Evolutionary conservation across 2,797 vertebrate species (phyloP), one percentile per base, ranked within the genome.

Genomic region (Xiphorhynchus erythropygius): DNA sequence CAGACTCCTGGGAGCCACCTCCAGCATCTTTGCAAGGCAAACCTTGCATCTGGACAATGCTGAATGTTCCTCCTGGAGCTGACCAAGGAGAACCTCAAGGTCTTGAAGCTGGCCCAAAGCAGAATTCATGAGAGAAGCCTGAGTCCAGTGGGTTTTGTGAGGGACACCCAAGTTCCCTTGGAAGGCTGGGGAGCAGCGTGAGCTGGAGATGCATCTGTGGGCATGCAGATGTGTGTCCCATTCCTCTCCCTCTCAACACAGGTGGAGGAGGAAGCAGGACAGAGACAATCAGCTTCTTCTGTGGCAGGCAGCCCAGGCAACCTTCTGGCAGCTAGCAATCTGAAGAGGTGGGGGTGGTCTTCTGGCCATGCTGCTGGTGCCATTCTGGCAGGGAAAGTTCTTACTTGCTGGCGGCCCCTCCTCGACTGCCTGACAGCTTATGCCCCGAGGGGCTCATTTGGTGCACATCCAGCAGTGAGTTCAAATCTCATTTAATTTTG

Each of bases 401-500:
- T 80, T 1, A 0, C 33, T 53, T 8, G 22, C 68, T 50, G 69
- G 71, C 0, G 0, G 44, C 44, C 44, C 39, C 42, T 80, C 57
- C 64, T 64, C 2, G 0, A 2, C 55, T 69, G 75, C 69, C 62
- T 86, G 84, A 80, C 85, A 89, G 87, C 50, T 80, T n/a, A 6
- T 82, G 67, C 64, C 91, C 86, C 13, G 6, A 11, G 52, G 82
- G 89, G n/a, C 35, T 95, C 77, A 39, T 96, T 94, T 96, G 89
- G 69, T 95, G 75, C 77, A 69, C 62, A 78, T 94, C 91, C 90
- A 91, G 78, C 74, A 91, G 80, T 2, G 6, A 95, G 71, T 69
- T 90, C 74, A 80, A 96, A 90, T 84, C 80, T 82, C 71, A 91
- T 93, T 95, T 88, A 91, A 94, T 96, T 94, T 94, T 89, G 57